Conservation (phyloP, 1,140 invertebrate genomes). For the Caenorhabditis remanei region DNA sequence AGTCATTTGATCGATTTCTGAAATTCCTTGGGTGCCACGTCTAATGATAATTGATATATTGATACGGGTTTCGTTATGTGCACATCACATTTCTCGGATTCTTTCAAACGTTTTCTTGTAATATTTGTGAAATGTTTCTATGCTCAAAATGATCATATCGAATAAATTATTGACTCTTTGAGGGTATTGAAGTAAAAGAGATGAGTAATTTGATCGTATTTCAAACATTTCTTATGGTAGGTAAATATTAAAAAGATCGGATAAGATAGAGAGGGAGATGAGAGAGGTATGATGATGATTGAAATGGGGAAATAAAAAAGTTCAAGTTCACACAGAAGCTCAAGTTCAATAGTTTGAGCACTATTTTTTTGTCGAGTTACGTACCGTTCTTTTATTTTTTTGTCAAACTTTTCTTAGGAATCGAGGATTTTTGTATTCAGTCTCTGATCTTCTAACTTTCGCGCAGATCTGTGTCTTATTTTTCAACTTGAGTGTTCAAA, state of each 20-base stretch:
- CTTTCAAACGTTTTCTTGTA: not conserved
- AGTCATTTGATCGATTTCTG: no score
- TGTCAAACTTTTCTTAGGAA: not conserved
- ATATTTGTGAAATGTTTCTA: not conserved
- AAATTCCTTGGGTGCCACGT: not conserved
- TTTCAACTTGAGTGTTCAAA: no score
- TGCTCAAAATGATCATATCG: not conserved
- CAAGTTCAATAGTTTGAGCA: slow-evolving; percentile 3
- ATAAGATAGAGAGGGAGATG: not conserved
- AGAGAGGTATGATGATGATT: not conserved
- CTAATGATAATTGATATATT: not conserved
- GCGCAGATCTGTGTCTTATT: no score
- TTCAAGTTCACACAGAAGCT: slow-evolving; percentile 35
- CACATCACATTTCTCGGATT: not conserved
- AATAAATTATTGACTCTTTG: slow-evolving; percentile 35
- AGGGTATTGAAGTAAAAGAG: not conserved
- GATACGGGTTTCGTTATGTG: slow-evolving; percentile 8
- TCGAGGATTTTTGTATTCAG: no score
- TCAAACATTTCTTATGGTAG: slow-evolving; percentile 50
- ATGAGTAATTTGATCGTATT: slow-evolving; percentile 18
- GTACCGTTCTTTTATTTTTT: not conserved
- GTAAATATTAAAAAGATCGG: slow-evolving; percentile 41
- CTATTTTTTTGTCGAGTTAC: not conserved
- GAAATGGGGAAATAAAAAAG: slow-evolving; percentile 8
- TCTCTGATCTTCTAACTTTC: no score